Base-by-base conservation (phyloP, 2,797 vertebrate species). In the Anomalospiza imberbis region DNA sequence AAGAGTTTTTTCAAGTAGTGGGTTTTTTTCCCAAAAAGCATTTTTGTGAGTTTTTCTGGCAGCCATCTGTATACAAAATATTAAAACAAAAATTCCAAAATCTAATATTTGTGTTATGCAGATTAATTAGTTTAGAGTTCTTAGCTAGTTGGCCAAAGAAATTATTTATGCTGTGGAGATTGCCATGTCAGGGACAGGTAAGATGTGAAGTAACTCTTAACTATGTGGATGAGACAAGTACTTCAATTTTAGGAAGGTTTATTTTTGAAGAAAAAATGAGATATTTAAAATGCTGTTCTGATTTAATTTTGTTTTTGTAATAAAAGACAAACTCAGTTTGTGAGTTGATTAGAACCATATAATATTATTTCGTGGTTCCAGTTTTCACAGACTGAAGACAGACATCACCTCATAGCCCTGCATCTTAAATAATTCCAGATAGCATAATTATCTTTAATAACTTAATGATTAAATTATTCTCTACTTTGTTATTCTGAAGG, bases 21-120 rank as follows among this genome's bases (percentile, higher is more conserved):
- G 12, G 12, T 3, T 26, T 11, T 45, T 17, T 15, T 3, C 1
- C 0, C 1, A 7, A 24, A 47, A 20, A 29, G 4, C 0, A 1
- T 19, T 66, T 21, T 34, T 34, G 7, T 3, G 10, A 63, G 10
- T 71, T 74, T 21, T 18, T 58, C 17, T 71, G 25, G 58, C 36
- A 71, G 7, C 36, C n/a, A 10, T 40, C 12, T 54, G n/a, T 67
- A 26, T 47, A 18, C 11, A 51, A 25, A 88, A 57, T 50, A n/a
- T 29, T 44, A 7, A 18, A 13, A 15, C 9, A 76, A 80, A 44
- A 62, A 13, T 38, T 67, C 29, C 22, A 20, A 57, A 67, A 55
- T 70, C 31, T 34, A 14, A 25, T 20, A 44, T 32, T 34, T 44
- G 8, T 50, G 65, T 71, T 16, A 8, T 25, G 22, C 1, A 8